Percentiles rank a stretch among this genome's conserved stretches.
phyloP scores from a whole-genome alignment of 2,113 vertebrate species.

The Triplophysa tibetana region DNA sequence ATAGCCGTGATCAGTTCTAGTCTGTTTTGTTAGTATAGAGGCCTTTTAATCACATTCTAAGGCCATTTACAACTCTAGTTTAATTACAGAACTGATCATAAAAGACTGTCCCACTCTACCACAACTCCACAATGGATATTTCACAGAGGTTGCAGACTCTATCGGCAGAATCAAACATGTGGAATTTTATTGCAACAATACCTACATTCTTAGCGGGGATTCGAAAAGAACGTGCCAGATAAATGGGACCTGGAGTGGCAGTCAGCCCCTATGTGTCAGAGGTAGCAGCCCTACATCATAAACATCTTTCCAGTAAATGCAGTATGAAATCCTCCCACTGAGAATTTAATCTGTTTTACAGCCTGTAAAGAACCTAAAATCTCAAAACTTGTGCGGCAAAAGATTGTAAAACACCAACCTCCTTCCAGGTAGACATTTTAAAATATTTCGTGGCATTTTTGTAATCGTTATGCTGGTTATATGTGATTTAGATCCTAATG shows the following conservation, averaged over 20 bases:
- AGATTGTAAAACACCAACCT: constrained; percentile 75
- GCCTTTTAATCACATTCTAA: not conserved
- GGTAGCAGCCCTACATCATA: constrained; percentile 48
- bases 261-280: constrained; percentile 65
- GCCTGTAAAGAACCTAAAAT: constrained; percentile 88
- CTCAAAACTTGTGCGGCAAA: constrained; percentile 86
- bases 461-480: not conserved
- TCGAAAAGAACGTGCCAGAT: constrained; percentile 79
- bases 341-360: constrained; percentile 55
- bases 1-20: not conserved
- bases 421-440: constrained; percentile 33
- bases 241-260: constrained; percentile 65
- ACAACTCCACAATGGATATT: constrained; percentile 80
- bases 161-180: constrained; percentile 70
- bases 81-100: constrained; percentile 68
- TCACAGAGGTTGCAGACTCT: constrained; percentile 63
- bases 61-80: not conserved
- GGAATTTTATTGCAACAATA: constrained; percentile 85
- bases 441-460: not conserved
- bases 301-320: not conserved
- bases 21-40: not conserved
- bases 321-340: not conserved
- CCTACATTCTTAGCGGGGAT: constrained; percentile 82
- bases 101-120: constrained; percentile 76
- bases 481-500: not conserved